Percentiles rank a stretch among this genome's conserved stretches.
Evolutionary conservation across 2,888 invertebrate genomes (phyloP).

Genomic region (Danaus chrysippus): DNA sequence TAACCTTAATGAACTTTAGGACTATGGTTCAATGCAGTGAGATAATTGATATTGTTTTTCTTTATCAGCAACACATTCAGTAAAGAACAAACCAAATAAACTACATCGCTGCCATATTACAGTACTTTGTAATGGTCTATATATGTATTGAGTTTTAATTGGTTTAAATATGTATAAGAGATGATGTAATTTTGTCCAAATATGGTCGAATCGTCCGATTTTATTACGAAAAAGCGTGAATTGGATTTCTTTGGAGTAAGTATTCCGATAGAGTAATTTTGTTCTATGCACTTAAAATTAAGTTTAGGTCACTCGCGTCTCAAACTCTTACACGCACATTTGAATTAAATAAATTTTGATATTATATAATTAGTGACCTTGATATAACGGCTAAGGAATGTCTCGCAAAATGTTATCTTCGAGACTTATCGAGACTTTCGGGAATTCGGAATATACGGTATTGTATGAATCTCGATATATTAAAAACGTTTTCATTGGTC

Average conservation of each 20-base stretch:
- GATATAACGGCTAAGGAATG: too few relatives aligned
- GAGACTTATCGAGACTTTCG: too few relatives aligned
- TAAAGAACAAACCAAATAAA: not conserved
- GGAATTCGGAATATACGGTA: too few relatives aligned
- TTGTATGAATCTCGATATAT: not conserved
- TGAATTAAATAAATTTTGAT: not conserved
- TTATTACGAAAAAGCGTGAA: not conserved
- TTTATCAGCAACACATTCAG: not conserved
- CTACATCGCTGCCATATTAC: not conserved
- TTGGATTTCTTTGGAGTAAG: not conserved
- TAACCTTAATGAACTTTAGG: not conserved
- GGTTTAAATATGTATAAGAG: not conserved
- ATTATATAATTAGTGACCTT: too few relatives aligned
- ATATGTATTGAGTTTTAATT: not conserved
- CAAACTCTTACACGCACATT: constrained; percentile 6
- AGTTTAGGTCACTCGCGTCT: constrained; percentile 7
- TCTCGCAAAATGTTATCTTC: too few relatives aligned
- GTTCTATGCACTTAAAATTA: constrained; percentile 1
- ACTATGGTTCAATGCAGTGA: not conserved
- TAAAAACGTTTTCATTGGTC: not conserved
- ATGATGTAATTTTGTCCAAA: too few relatives aligned
- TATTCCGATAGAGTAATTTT: not conserved
- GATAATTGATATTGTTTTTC: not conserved
- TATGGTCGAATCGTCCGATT: too few relatives aligned
- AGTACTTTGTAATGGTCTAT: not conserved